A percentile compares a stretch with the other conserved stretches of the same genome.
Evolutionary conservation across 2,888 invertebrate species (phyloP).

Genomic region (Lasioglossum figueresi): DNA sequence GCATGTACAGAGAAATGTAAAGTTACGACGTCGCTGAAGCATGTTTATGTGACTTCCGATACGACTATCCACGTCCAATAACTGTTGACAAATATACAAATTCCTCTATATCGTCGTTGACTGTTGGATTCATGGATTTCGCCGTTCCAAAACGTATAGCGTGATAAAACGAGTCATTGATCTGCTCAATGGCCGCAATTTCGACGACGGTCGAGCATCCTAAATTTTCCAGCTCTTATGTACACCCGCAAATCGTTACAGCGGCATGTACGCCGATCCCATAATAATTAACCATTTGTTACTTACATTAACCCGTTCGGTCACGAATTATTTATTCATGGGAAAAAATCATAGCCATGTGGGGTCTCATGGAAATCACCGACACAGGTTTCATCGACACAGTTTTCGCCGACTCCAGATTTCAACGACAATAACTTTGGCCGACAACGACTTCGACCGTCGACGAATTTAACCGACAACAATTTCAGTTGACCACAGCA

Average conservation of each 20-base stretch:
- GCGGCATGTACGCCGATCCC: too few species aligned
- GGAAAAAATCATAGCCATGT: too few species aligned
- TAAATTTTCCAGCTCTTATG: neutral
- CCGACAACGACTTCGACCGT: too few species aligned
- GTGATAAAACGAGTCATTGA: neutral
- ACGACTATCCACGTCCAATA: neutral
- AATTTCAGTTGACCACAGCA: too few species aligned
- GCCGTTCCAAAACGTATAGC: neutral
- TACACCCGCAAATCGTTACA: neutral
- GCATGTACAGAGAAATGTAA: neutral
- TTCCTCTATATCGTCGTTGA: neutral
- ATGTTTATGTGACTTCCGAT: neutral
- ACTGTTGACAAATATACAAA: slow-evolving; percentile 5
- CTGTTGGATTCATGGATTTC: neutral
- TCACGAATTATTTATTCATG: too few species aligned
- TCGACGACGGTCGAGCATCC: neutral
- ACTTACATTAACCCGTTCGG: too few species aligned
- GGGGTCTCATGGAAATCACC: too few species aligned
- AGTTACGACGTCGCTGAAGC: neutral
- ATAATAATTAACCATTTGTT: too few species aligned
- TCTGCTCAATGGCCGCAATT: slow-evolving; percentile 1
- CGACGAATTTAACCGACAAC: too few species aligned
- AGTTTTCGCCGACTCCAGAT: too few species aligned
- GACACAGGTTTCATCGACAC: too few species aligned
- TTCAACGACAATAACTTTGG: too few species aligned